Evolutionary conservation across 2,797 vertebrate genomes (phyloP).

Genomic region (Arctocebus calabarensis): DNA sequence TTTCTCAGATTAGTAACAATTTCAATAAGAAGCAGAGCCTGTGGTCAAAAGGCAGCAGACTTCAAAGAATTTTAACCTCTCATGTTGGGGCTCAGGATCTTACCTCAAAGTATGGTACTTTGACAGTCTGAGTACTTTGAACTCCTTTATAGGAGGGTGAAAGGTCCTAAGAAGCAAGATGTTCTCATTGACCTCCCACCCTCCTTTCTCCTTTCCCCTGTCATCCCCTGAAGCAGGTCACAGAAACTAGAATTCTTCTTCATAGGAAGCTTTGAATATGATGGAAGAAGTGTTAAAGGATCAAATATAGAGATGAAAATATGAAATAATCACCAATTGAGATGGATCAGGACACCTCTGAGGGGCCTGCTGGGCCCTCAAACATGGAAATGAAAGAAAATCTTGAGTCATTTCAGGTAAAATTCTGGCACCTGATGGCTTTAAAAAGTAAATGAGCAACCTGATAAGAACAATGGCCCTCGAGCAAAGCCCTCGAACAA

Average conservation of each 20-base stretch:
- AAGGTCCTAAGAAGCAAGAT: not conserved
- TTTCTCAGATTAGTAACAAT: slow-evolving; percentile 35
- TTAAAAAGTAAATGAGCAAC: not conserved
- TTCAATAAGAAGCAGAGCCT: not conserved
- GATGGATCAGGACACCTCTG: not conserved
- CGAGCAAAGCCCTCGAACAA: too few species aligned
- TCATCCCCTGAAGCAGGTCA: not conserved
- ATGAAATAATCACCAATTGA: not conserved
- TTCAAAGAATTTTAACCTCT: not conserved
- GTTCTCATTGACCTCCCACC: not conserved
- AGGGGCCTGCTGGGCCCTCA: not conserved
- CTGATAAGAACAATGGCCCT: too few species aligned
- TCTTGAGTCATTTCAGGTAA: not conserved
- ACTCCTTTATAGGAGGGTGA: not conserved
- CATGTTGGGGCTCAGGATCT: not conserved
- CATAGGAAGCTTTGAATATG: not conserved
- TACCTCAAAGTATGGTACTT: not conserved
- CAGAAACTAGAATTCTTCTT: not conserved
- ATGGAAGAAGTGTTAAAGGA: not conserved
- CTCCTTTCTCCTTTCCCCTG: not conserved
- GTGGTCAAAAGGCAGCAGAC: not conserved
- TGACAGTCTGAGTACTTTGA: not conserved
- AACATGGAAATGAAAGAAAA: not conserved
- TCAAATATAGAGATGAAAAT: slow-evolving; percentile 6
- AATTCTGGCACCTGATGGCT: not conserved